These are phyloP conservation scores for Chironomus riparius DNA, from an alignment of 2,888 invertebrate genomes.

Conservation along the genomic window DNA sequence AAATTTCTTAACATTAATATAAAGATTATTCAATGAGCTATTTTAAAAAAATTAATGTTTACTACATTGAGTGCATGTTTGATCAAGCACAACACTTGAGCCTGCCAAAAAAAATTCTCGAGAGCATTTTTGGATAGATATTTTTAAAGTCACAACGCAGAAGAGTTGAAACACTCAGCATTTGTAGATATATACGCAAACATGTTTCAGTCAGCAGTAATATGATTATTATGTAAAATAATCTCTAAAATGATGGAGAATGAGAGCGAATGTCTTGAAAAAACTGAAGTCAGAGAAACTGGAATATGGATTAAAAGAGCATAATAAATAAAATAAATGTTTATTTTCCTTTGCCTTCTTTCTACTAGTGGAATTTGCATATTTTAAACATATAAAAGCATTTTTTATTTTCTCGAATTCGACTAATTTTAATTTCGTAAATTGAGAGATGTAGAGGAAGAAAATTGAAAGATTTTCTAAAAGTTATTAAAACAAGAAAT, in stretches of 20 bases:
- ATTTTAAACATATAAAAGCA: not conserved
- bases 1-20: too few relatives aligned
- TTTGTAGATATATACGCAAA: not conserved
- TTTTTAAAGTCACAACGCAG: not conserved
- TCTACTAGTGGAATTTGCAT: slow-evolving; percentile 1
- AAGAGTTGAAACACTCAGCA: not conserved
- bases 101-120: not conserved
- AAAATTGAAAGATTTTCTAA: not conserved
- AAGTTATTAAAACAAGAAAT: too few relatives aligned
- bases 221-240: slow-evolving; percentile 17
- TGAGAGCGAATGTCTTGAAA: not conserved
- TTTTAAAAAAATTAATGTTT: not conserved
- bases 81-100: not conserved
- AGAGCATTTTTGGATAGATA: not conserved
- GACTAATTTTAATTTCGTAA: not conserved
- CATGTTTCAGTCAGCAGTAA: not conserved
- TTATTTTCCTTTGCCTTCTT: not conserved
- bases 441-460: not conserved
- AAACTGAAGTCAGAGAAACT: not conserved
- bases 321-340: not conserved
- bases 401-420: not conserved
- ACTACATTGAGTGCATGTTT: not conserved
- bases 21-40: not conserved
- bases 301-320: slow-evolving; percentile 21
- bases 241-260: not conserved